Conservation (phyloP, 1,140 invertebrate species). For the Antheraea mylitta region DNA sequence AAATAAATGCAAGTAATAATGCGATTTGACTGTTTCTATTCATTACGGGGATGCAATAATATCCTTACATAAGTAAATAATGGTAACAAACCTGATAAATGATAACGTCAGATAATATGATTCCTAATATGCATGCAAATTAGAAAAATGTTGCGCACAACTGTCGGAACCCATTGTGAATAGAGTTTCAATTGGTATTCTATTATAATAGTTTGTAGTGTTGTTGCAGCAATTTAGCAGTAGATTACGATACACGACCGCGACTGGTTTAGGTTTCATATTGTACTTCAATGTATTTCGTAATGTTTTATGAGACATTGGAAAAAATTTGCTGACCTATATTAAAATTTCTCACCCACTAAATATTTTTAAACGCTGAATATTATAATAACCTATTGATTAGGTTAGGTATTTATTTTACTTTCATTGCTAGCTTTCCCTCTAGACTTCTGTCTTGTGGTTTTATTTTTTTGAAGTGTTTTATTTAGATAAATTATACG, state of each 20-base stretch:
- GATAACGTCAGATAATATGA: neutral
- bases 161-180: constrained; percentile 10
- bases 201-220: constrained; percentile 19
- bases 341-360: no score
- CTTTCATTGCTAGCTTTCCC: no score
- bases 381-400: no score
- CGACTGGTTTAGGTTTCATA: neutral
- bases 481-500: no score
- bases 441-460: no score
- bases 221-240: constrained; percentile 17
- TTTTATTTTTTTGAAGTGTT: no score
- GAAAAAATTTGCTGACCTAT: neutral
- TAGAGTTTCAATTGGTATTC: constrained; percentile 23
- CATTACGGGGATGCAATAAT: no score
- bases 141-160: neutral
- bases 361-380: no score
- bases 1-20: no score
- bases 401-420: no score
- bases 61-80: no score
- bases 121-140: neutral
- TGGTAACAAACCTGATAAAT: neutral
- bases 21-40: no score
- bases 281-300: neutral
- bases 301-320: neutral
- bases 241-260: constrained; percentile 8